Conservation (phyloP, 1,140 invertebrate genomes). For the Lethocerus indicus region DNA sequence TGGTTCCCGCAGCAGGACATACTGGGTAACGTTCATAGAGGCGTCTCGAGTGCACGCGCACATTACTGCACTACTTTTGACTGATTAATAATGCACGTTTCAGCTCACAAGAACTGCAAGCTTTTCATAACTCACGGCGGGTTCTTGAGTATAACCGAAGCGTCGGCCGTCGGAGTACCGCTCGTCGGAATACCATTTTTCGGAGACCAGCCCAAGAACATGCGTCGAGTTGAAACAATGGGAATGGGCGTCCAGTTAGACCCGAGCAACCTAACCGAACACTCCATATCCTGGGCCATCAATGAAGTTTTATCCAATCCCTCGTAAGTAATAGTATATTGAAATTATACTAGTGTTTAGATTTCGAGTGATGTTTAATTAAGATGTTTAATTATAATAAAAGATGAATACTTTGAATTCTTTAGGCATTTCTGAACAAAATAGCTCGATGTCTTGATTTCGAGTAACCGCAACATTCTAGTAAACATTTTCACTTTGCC, state of each 20-base stretch:
- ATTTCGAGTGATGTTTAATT: too few species aligned
- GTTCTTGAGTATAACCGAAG: slow-evolving; percentile 27
- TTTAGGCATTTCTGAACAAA: too few species aligned
- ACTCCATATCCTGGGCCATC: slow-evolving; percentile 19
- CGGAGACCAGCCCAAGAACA: slow-evolving; percentile 22
- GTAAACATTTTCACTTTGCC: too few species aligned
- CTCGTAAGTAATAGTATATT: slow-evolving; percentile 25
- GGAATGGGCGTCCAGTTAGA: slow-evolving; percentile 22
- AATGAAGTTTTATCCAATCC: slow-evolving; percentile 18
- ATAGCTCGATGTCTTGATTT: too few species aligned
- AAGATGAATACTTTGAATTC: too few species aligned
- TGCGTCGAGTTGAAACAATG: slow-evolving; percentile 10
- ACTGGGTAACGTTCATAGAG: too few species aligned
- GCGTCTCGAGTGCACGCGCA: too few species aligned
- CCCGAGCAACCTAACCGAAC: slow-evolving; percentile 22
- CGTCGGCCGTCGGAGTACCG: slow-evolving; percentile 27
- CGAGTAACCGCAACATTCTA: too few species aligned
- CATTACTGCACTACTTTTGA: too few species aligned
- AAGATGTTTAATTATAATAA: too few species aligned
- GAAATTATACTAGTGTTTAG: too few species aligned
- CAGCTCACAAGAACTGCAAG: slow-evolving; percentile 24
- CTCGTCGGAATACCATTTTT: slow-evolving; percentile 22
- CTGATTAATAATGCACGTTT: too few species aligned
- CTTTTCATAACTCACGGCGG: slow-evolving; percentile 32
- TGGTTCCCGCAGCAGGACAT: slow-evolving; percentile 56